Evolutionary conservation across 2,888 invertebrate genomes (phyloP).

Genomic region (Papilio elwesi): DNA sequence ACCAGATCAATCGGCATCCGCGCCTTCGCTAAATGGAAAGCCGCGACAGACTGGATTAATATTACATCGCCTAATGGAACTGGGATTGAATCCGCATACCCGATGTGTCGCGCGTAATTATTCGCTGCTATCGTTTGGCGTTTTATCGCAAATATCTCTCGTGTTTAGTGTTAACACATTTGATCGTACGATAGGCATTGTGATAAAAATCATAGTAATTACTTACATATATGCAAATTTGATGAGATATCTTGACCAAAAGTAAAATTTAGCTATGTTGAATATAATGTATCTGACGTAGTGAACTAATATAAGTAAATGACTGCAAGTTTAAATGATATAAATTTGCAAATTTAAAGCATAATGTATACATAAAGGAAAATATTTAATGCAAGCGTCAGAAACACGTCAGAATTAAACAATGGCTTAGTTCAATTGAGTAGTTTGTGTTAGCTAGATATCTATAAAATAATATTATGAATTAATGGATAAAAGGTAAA

Average conservation of each 20-base stretch:
- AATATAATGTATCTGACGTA: slow-evolving; percentile 1
- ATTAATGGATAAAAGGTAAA: not conserved
- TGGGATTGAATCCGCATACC: slow-evolving; percentile 66
- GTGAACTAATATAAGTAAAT: not conserved
- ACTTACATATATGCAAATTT: slow-evolving; percentile 6
- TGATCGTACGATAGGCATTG: slow-evolving; percentile 8
- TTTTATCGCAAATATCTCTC: slow-evolving; percentile 27
- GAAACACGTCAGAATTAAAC: too few relatives aligned
- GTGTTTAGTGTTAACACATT: slow-evolving; percentile 25
- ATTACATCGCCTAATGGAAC: slow-evolving; percentile 62
- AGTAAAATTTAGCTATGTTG: not conserved
- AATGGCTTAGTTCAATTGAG: too few relatives aligned
- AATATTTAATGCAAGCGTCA: too few relatives aligned
- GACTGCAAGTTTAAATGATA: not conserved
- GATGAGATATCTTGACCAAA: slow-evolving; percentile 9
- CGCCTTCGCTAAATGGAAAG: slow-evolving; percentile 67
- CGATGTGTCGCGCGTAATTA: slow-evolving; percentile 51
- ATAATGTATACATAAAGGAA: not conserved
- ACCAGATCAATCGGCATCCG: slow-evolving; percentile 63
- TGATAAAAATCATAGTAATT: slow-evolving; percentile 18
- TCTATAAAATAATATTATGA: not conserved
- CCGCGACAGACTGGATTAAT: slow-evolving; percentile 70
- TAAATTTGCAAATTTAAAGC: not conserved
- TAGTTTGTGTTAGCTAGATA: too few relatives aligned
- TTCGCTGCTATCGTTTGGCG: slow-evolving; percentile 41